Evolutionary conservation across 2,797 vertebrate genomes (phyloP).

Genomic region (Coccyzus lansbergi): DNA sequence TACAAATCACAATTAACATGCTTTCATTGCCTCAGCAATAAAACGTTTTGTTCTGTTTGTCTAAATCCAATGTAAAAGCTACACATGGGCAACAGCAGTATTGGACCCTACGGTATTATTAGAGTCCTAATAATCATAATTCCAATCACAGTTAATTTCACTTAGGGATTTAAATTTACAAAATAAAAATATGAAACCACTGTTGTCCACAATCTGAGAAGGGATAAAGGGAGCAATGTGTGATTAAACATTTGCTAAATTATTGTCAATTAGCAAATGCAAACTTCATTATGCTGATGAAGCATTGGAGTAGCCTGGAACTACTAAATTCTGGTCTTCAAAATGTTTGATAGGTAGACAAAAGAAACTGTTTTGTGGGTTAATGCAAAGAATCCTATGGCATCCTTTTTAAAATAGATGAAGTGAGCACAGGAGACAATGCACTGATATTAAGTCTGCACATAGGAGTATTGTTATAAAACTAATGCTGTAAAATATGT

Average conservation of each 20-base stretch:
- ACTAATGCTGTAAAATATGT: not conserved
- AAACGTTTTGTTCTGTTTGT: conserved; percentile 10
- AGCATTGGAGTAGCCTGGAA: not conserved
- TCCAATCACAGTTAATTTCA: not conserved
- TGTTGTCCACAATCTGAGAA: not conserved
- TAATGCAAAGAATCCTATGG: not conserved
- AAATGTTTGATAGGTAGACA: not conserved
- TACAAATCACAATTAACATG: not conserved
- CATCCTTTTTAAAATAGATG: not conserved
- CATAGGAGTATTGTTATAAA: not conserved
- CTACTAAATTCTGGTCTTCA: not conserved
- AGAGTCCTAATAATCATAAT: not conserved
- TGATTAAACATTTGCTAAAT: not conserved
- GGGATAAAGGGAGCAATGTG: not conserved
- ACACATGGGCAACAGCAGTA: not conserved
- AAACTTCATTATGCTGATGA: not conserved
- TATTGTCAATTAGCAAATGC: not conserved
- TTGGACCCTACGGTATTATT: not conserved
- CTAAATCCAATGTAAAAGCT: not conserved
- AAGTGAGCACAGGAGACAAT: not conserved
- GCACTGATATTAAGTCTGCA: not conserved
- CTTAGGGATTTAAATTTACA: not conserved
- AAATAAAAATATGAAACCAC: not conserved
- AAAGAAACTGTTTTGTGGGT: not conserved
- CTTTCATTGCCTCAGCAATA: not conserved